Conservation (phyloP, 2,888 invertebrate species). For the Neuroscelio doddi region DNA sequence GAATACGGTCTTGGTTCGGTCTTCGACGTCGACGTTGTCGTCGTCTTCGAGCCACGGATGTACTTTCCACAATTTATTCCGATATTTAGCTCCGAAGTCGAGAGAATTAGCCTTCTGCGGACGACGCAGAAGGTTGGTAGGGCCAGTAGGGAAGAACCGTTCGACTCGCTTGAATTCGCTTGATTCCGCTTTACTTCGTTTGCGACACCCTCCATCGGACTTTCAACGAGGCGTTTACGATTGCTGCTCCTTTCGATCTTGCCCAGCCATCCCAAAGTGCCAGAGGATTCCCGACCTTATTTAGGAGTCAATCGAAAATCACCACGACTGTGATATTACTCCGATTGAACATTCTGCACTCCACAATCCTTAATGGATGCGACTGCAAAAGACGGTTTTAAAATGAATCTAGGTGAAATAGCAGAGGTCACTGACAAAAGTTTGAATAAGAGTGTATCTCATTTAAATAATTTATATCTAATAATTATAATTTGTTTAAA, state of each 20-base stretch:
- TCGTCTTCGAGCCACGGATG: slow-evolving; percentile 45
- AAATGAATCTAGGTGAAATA: slow-evolving; percentile 14
- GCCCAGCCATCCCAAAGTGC: slow-evolving; percentile 39
- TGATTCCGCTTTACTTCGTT: slow-evolving; percentile 28
- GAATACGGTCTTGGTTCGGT: slow-evolving; percentile 32
- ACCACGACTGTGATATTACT: slow-evolving; percentile 40
- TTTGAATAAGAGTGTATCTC: too few species aligned
- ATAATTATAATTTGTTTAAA: too few species aligned
- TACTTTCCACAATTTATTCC: slow-evolving; percentile 65
- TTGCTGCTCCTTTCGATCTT: slow-evolving; percentile 43
- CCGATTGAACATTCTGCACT: slow-evolving; percentile 28
- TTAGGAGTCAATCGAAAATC: slow-evolving; percentile 52
- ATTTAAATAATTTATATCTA: too few species aligned
- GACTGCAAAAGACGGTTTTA: slow-evolving; percentile 24
- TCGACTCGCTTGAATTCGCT: slow-evolving; percentile 25
- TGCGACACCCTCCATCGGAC: slow-evolving; percentile 50
- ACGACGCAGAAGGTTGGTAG: slow-evolving; percentile 32
- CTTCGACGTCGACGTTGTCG: slow-evolving; percentile 33
- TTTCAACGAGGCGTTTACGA: slow-evolving; percentile 60
- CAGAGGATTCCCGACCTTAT: slow-evolving; percentile 32
- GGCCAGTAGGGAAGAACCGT: slow-evolving; percentile 19
- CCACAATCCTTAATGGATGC: slow-evolving; percentile 12
- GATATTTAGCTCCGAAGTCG: slow-evolving; percentile 62
- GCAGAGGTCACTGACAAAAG: background rate
- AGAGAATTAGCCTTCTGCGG: slow-evolving; percentile 51